Conservation (phyloP, 2,888 invertebrate genomes). For the Beris chalybata region DNA sequence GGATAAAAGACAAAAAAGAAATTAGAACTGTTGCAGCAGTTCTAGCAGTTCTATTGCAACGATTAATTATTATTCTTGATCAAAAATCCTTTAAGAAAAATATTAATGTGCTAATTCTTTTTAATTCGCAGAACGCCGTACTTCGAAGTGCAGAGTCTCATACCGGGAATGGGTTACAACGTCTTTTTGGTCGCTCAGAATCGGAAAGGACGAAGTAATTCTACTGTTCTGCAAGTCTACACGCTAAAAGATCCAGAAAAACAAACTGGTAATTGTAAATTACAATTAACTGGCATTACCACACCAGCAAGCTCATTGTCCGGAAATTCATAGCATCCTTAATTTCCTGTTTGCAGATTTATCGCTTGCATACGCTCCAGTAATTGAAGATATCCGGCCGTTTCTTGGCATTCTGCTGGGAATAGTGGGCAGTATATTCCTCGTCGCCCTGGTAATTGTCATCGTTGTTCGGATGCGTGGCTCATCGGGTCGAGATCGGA, state of each 20-base stretch:
- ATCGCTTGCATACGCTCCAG: conserved; percentile 56
- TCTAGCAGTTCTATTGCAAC: too few species aligned
- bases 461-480: conserved; percentile 60
- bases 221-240: conserved; percentile 66
- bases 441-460: conserved; percentile 59
- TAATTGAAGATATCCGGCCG: conserved; percentile 60
- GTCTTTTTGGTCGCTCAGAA: conserved; percentile 71
- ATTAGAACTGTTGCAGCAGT: too few species aligned
- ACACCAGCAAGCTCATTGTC: too few species aligned
- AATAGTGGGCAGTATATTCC: conserved; percentile 59
- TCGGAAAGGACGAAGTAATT: conserved; percentile 70
- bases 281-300: neutral
- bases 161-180: conserved; percentile 70
- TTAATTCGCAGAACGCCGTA: conserved; percentile 57
- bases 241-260: conserved; percentile 74
- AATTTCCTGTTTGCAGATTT: conserved; percentile 48
- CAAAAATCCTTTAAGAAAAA: too few species aligned
- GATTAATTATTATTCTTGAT: too few species aligned
- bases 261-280: conserved; percentile 62
- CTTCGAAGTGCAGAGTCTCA: conserved; percentile 68
- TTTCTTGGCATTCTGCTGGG: conserved; percentile 60
- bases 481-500: conserved; percentile 55
- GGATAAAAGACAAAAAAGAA: too few species aligned
- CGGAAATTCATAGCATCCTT: conserved; percentile 19
- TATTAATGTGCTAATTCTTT: too few species aligned